These are phyloP conservation scores for Biston betularia DNA, from an alignment of 2,888 invertebrate species.

Conservation along the genomic window DNA sequence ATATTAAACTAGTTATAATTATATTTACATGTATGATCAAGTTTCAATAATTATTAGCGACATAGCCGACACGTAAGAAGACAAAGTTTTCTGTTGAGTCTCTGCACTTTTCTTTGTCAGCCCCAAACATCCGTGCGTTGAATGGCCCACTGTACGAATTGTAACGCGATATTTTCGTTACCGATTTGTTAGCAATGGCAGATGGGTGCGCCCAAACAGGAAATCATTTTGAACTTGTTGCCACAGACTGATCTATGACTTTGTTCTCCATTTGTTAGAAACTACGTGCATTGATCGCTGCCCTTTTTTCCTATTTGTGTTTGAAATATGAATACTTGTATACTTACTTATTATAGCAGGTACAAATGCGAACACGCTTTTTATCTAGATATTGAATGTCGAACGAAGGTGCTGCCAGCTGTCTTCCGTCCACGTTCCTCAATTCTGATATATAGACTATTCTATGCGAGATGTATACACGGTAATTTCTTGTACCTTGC, in stretches of 20 bases:
- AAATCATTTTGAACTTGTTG: constrained; percentile 78
- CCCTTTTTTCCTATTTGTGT: constrained; percentile 44
- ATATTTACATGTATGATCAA: no score
- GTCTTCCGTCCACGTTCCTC: constrained; percentile 41
- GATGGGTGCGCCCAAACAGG: constrained; percentile 81
- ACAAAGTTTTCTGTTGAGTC: background rate
- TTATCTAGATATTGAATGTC: constrained; percentile 56
- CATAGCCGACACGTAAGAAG: background rate
- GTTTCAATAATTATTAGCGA: no score
- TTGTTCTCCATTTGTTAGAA: constrained; percentile 56
- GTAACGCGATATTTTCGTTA: constrained; percentile 81
- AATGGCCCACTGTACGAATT: constrained; percentile 57
- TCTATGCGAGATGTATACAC: background rate
- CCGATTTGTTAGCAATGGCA: constrained; percentile 77
- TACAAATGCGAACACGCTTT: constrained; percentile 39
- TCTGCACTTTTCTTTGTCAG: constrained; percentile 6
- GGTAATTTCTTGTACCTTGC: constrained; percentile 21
- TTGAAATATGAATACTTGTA: constrained; percentile 63
- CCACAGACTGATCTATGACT: constrained; percentile 64
- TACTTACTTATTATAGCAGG: constrained; percentile 63
- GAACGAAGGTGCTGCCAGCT: constrained; percentile 55
- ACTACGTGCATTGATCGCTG: constrained; percentile 61
- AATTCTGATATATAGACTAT: constrained; percentile 5
- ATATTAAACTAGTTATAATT: no score
- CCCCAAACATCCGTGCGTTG: constrained; percentile 24